Conservation (phyloP, 2,113 vertebrate genomes). For the Percina caprodes region DNA sequence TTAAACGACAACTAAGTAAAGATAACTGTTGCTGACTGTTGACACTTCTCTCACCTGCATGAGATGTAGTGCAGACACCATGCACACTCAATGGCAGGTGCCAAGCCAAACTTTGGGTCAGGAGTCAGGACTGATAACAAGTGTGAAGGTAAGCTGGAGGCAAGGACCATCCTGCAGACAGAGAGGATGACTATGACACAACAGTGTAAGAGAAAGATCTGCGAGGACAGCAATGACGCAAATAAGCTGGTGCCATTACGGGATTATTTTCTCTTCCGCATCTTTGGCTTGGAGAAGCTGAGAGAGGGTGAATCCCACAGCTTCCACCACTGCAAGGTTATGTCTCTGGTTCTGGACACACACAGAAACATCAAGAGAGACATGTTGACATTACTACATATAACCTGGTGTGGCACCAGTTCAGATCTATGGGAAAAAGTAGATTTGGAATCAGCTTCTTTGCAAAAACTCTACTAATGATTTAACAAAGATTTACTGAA, state of each 20-base stretch:
- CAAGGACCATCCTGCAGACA: constrained; percentile 84
- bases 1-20: neutral
- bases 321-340: constrained; percentile 91
- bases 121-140: constrained; percentile 86
- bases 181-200: neutral
- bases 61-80: constrained; percentile 97
- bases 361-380: neutral
- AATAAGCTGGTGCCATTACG: constrained; percentile 75
- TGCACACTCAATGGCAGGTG: constrained; percentile 90
- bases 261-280: constrained; percentile 86
- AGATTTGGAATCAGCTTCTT: neutral
- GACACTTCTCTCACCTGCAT: constrained; percentile 85
- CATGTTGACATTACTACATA: neutral
- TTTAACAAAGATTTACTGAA: neutral
- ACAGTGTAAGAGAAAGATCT: neutral
- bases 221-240: neutral
- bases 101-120: constrained; percentile 83
- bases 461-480: neutral
- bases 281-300: constrained; percentile 94
- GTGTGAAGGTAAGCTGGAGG: constrained; percentile 85
- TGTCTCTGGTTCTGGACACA: constrained; percentile 84
- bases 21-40: neutral
- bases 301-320: constrained; percentile 90
- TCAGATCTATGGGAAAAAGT: neutral
- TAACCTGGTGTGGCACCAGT: neutral